Percentiles rank a stretch among this genome's conserved stretches.
Evolutionary conservation across 1,140 invertebrate species (phyloP).

Genomic region (Venustaconcha ellipsiformis): DNA sequence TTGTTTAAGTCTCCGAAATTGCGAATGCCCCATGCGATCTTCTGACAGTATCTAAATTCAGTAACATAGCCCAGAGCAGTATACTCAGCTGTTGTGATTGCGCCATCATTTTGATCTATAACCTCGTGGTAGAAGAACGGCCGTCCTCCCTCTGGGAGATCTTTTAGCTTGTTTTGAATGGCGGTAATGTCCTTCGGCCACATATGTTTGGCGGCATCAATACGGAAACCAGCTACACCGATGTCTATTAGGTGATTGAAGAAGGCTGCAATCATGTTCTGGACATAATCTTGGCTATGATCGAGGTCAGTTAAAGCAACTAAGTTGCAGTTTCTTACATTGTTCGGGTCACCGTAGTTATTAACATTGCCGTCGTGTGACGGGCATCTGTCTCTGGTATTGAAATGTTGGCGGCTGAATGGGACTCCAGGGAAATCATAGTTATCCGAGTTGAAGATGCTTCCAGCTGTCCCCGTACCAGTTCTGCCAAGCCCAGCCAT

Average conservation of each 20-base stretch:
- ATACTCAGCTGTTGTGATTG: constrained; percentile 71
- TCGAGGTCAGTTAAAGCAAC: constrained; percentile 81
- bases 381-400: constrained; percentile 55
- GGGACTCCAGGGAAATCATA: constrained; percentile 70
- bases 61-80: constrained; percentile 75
- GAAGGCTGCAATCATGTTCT: constrained; percentile 76
- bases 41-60: constrained; percentile 76
- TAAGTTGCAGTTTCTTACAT: constrained; percentile 79
- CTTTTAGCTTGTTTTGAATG: constrained; percentile 69
- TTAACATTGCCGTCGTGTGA: constrained; percentile 52
- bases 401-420: constrained; percentile 59
- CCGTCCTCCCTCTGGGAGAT: constrained; percentile 27
- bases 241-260: constrained; percentile 73
- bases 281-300: constrained; percentile 76
- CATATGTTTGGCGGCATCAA: constrained; percentile 57
- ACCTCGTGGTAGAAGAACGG: constrained; percentile 82
- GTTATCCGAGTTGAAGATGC: constrained; percentile 58
- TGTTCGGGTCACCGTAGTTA: constrained; percentile 47
- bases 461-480: constrained; percentile 57
- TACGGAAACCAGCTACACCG: constrained; percentile 80
- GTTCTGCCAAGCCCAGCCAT: constrained; percentile 76
- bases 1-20: constrained; percentile 4
- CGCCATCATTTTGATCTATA: constrained; percentile 79
- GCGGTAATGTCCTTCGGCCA: constrained; percentile 47
- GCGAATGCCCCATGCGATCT: constrained; percentile 19